These are phyloP conservation scores for Melinopterus prodromus DNA, from an alignment of 2,888 invertebrate species.

Conservation along the genomic window DNA sequence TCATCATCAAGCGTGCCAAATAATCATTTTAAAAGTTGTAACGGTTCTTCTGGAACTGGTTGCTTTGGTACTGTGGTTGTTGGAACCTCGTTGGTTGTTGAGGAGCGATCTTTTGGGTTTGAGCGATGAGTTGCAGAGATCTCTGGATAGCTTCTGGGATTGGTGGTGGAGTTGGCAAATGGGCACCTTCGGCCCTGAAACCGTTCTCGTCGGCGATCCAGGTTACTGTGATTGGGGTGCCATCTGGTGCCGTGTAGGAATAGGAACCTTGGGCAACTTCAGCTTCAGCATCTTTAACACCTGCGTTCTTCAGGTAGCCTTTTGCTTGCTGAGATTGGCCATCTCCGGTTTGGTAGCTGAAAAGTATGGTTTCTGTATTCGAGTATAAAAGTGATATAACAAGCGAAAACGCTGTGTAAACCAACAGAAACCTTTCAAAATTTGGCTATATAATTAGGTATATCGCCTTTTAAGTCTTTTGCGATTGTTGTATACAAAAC, in stretches of 20 bases:
- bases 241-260: slow-evolving; percentile 79
- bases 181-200: slow-evolving; percentile 79
- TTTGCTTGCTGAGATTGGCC: slow-evolving; percentile 82
- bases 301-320: slow-evolving; percentile 76
- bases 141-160: slow-evolving; percentile 75
- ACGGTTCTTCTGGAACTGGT: slow-evolving; percentile 14
- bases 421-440: not conserved
- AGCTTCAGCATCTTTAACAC: slow-evolving; percentile 73
- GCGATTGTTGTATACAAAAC: too few relatives aligned
- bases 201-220: slow-evolving; percentile 83
- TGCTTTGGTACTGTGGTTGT: slow-evolving; percentile 26
- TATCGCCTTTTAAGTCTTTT: not conserved
- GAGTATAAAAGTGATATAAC: not conserved
- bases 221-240: slow-evolving; percentile 73
- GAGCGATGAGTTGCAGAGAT: slow-evolving; percentile 58
- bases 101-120: slow-evolving; percentile 42
- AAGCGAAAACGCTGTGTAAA: not conserved
- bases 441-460: not conserved
- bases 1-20: not conserved
- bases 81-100: slow-evolving; percentile 26
- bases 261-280: slow-evolving; percentile 81
- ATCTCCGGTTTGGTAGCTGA: slow-evolving; percentile 78
- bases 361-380: slow-evolving; percentile 12
- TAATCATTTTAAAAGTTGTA: slow-evolving; percentile 10
- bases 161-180: slow-evolving; percentile 79